Conservation (phyloP, 2,888 invertebrate genomes). For the Tinea semifulvella region DNA sequence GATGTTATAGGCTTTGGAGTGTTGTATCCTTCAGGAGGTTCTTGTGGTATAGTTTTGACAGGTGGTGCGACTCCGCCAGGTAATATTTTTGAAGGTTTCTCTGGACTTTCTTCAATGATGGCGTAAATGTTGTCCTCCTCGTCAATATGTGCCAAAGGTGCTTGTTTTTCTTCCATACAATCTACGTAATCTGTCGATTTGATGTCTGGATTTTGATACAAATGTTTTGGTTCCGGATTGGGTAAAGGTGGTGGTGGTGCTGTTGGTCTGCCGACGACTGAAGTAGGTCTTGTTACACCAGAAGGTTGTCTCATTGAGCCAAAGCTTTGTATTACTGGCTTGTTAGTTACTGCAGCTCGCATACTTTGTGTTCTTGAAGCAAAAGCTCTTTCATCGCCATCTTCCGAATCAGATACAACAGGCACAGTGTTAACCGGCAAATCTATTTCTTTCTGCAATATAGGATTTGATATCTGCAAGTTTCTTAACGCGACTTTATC, state of each 20-base stretch:
- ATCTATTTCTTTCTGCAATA: constrained; percentile 75
- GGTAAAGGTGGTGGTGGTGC: constrained; percentile 81
- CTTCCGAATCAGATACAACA: constrained; percentile 61
- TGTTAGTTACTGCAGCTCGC: constrained; percentile 68
- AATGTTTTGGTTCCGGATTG: constrained; percentile 35
- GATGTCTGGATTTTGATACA: constrained; percentile 66
- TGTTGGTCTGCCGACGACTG: constrained; percentile 77
- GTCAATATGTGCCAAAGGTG: constrained; percentile 69
- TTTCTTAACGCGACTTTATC: constrained; percentile 78
- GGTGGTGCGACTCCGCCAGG: constrained; percentile 39
- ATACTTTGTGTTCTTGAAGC: constrained; percentile 85
- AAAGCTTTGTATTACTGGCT: constrained; percentile 76
- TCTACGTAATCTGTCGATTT: constrained; percentile 76
- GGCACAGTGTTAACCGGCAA: constrained; percentile 68
- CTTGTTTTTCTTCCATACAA: constrained; percentile 74
- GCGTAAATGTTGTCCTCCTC: constrained; percentile 87
- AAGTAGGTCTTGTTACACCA: constrained; percentile 74
- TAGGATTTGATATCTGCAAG: constrained; percentile 85
- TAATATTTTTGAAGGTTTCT: constrained; percentile 46
- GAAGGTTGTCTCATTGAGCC: constrained; percentile 84
- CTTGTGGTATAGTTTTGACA: constrained; percentile 36
- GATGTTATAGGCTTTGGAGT: constrained; percentile 48
- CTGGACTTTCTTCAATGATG: constrained; percentile 82
- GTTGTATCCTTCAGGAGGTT: constrained; percentile 59
- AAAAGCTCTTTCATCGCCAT: constrained; percentile 64